A percentile compares a stretch with the other conserved stretches of the same genome.
Conservation (phyloP, 64 coral and sea anemone genomes). For the Acropora yongei region DNA sequence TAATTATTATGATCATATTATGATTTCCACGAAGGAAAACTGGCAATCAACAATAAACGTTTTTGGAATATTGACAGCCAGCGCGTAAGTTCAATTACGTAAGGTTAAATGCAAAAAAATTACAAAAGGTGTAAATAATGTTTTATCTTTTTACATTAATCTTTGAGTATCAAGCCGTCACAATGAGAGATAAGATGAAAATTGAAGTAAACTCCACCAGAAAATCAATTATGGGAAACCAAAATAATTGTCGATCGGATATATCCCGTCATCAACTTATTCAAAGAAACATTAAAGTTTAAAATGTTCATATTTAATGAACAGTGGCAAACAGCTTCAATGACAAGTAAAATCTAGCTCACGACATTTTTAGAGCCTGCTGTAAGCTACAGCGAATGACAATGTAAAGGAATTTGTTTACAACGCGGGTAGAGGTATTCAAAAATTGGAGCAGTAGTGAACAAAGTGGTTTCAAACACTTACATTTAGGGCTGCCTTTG, state of each 20-base stretch:
- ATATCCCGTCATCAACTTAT: constrained; percentile 41
- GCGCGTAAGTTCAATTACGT: neutral
- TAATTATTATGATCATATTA: neutral
- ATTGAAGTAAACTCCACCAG: constrained; percentile 20
- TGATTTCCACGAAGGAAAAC: neutral
- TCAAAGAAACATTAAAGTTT: constrained; percentile 91
- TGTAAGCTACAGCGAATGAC: neutral
- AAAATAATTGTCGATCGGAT: constrained; percentile 46
- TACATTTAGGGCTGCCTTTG: constrained; percentile 92
- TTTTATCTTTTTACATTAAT: neutral
- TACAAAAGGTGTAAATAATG: neutral
- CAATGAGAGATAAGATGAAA: neutral
- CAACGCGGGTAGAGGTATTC: neutral
- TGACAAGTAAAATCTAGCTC: constrained; percentile 70
- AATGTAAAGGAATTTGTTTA: neutral
- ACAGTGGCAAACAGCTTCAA: constrained; percentile 70
- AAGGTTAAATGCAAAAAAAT: neutral
- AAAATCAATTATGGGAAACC: constrained; percentile 49
- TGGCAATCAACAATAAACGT: neutral
- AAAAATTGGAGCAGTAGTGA: neutral
- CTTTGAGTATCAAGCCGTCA: neutral
- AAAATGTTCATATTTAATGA: constrained; percentile 99
- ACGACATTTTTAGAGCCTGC: neutral
- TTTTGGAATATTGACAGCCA: neutral
- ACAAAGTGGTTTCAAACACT: constrained; percentile 46